Percentiles rank a stretch among this genome's conserved stretches.
phyloP scores from a whole-genome alignment of 2,113 vertebrate species.

The Desmodus rotundus region DNA sequence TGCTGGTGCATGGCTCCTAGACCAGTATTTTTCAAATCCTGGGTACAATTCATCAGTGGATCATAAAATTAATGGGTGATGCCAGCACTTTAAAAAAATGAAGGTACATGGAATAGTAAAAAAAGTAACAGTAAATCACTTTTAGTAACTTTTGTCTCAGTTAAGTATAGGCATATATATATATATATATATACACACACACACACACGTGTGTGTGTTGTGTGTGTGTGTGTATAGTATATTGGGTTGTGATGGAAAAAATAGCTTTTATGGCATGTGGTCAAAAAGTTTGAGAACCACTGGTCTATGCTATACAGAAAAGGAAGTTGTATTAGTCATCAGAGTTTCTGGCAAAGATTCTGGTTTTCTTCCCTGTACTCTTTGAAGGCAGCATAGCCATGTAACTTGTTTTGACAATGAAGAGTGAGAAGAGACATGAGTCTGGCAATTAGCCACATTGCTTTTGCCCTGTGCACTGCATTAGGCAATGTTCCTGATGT shows the following conservation, averaged over 20 bases:
- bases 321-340: background rate
- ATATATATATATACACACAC: background rate
- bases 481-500: background rate
- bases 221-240: background rate
- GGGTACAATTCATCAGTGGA: background rate
- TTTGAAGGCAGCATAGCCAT: background rate
- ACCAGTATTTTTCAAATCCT: background rate
- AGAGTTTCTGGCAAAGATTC: background rate
- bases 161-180: background rate
- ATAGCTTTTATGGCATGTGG: background rate
- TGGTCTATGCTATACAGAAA: background rate
- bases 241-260: background rate
- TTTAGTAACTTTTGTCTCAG: background rate
- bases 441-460: background rate
- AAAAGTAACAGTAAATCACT: constrained; percentile 12
- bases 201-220: too few species aligned
- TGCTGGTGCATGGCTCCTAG: background rate
- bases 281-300: background rate
- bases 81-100: background rate
- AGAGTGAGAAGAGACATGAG: background rate
- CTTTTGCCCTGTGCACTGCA: background rate
- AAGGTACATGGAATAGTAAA: background rate
- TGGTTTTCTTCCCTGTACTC: background rate
- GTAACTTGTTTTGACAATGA: background rate
- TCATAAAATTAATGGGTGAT: background rate